Conservation (phyloP, 2,888 invertebrate genomes). For the Drosophila mercatorum region DNA sequence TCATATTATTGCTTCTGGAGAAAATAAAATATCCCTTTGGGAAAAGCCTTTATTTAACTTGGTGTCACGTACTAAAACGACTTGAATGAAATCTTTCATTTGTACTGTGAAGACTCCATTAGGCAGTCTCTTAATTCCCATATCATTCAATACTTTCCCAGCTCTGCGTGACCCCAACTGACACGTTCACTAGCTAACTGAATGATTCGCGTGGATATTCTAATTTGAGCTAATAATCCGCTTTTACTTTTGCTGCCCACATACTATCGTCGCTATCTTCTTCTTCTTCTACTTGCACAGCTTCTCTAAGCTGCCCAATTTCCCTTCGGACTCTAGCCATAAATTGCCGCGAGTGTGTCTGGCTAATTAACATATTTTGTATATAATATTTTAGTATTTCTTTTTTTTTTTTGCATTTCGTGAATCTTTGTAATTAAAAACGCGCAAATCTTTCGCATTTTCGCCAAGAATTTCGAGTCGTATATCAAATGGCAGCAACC, state of each 20-base stretch:
- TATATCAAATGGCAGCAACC: constrained; percentile 20
- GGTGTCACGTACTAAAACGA: not conserved
- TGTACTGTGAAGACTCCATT: not conserved
- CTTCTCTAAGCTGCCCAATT: constrained; percentile 35
- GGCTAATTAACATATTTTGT: constrained; percentile 53
- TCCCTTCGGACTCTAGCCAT: constrained; percentile 41
- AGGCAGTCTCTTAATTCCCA: not conserved
- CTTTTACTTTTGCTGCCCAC: constrained; percentile 61
- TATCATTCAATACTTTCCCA: constrained; percentile 23
- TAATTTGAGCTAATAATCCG: constrained; percentile 32
- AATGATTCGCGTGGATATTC: constrained; percentile 36
- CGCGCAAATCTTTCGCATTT: constrained; percentile 46
- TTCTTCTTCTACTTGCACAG: not conserved
- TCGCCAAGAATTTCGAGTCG: constrained; percentile 39
- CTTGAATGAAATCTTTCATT: too few species aligned
- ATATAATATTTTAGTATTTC: constrained; percentile 19
- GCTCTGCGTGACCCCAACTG: constrained; percentile 26
- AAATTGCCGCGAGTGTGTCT: constrained; percentile 44
- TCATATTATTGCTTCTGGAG: not conserved
- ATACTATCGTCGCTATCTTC: not conserved
- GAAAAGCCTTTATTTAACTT: too few species aligned
- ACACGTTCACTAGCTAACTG: constrained; percentile 26
- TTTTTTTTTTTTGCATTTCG: constrained; percentile 20
- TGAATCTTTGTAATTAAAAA: constrained; percentile 50
- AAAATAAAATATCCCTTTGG: not conserved